Conservation (phyloP, 2,113 vertebrate species). For the Chlamydotis undulata region DNA sequence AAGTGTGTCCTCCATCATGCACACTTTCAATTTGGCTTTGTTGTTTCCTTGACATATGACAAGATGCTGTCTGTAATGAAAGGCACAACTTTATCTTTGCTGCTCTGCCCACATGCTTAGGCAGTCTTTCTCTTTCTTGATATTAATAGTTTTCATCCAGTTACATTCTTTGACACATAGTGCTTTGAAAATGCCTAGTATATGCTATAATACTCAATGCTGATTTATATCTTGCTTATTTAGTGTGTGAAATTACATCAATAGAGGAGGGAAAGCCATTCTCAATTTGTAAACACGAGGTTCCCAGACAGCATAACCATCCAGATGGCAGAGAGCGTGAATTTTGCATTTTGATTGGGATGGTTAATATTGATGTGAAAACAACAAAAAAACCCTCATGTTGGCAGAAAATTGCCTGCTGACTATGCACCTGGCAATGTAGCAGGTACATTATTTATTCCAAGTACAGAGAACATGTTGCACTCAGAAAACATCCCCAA, state of each 20-base stretch:
- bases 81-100: not conserved
- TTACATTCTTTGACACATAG: not conserved
- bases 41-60: not conserved
- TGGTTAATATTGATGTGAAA: conserved; percentile 1
- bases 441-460: not conserved
- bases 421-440: not conserved
- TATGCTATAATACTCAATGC: not conserved
- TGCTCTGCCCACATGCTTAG: not conserved
- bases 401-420: not conserved
- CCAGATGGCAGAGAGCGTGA: conserved; percentile 35
- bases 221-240: not conserved
- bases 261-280: not conserved
- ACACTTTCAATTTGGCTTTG: not conserved
- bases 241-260: not conserved
- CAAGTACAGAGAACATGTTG: not conserved
- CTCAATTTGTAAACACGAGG: not conserved
- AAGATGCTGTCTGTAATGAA: not conserved
- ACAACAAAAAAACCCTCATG: not conserved
- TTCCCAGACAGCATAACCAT: not conserved
- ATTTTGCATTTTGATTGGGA: conserved; percentile 29
- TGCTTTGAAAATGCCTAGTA: conserved; percentile 9
- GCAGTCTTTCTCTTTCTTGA: not conserved
- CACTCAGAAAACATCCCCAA: not conserved
- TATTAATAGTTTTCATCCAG: not conserved
- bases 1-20: not conserved